A percentile compares a stretch with the other conserved stretches of the same genome.
phyloP scores from a whole-genome alignment of 2,888 invertebrate species.

The Microplitis deprimator region DNA sequence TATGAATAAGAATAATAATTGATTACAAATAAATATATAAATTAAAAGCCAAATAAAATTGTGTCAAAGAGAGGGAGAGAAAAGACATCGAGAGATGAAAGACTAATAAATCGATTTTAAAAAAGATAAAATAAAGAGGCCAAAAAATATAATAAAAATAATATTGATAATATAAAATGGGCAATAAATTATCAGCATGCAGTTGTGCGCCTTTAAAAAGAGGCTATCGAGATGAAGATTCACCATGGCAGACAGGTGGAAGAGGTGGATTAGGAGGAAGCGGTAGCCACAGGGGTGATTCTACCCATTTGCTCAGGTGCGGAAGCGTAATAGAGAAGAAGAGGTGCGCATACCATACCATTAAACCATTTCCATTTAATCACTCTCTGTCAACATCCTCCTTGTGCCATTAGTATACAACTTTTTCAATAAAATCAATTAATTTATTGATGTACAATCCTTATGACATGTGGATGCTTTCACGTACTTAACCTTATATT shows the following conservation, averaged over 20 bases:
- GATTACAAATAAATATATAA: slow-evolving; percentile 38
- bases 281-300: slow-evolving; percentile 68
- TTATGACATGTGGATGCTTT: too few relatives aligned
- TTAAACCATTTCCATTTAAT: slow-evolving; percentile 60
- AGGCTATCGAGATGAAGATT: slow-evolving; percentile 96
- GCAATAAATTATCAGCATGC: slow-evolving; percentile 94
- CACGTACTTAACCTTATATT: too few relatives aligned
- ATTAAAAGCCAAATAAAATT: slow-evolving; percentile 47
- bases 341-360: slow-evolving; percentile 71
- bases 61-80: slow-evolving; percentile 51
- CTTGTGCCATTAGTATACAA: slow-evolving; percentile 48
- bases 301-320: slow-evolving; percentile 83
- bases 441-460: background rate
- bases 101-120: slow-evolving; percentile 28
- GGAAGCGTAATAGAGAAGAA: slow-evolving; percentile 72
- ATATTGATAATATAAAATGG: slow-evolving; percentile 76
- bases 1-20: background rate
- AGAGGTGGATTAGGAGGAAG: slow-evolving; percentile 59
- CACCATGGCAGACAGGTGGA: slow-evolving; percentile 88
- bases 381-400: slow-evolving; percentile 44
- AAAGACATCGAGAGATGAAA: slow-evolving; percentile 39
- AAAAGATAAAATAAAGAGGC: slow-evolving; percentile 24
- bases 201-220: slow-evolving; percentile 97
- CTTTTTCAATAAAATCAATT: slow-evolving; percentile 45
- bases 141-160: slow-evolving; percentile 18